phyloP scores from a whole-genome alignment of 2,113 vertebrate genomes.

The Lipotes vexillifer region DNA sequence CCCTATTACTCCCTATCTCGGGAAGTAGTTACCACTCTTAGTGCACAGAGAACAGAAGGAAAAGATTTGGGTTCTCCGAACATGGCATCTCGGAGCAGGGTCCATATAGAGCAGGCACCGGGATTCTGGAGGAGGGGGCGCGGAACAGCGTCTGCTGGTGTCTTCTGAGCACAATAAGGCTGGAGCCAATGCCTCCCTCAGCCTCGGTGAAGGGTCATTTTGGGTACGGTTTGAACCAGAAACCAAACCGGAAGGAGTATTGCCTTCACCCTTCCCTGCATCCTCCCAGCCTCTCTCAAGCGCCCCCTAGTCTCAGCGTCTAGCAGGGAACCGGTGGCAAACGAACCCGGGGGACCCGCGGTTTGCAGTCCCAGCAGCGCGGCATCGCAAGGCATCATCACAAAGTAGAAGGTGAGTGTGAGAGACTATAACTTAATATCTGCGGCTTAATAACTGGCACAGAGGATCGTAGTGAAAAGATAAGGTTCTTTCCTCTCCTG shows the following conservation, averaged over 20 bases:
- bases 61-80: not conserved
- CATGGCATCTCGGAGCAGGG: not conserved
- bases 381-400: accelerated
- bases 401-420: not conserved
- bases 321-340: not conserved
- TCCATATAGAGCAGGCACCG: not conserved
- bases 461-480: not conserved
- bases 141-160: not conserved
- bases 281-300: not conserved
- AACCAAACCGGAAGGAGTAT: not conserved
- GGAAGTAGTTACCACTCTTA: not conserved
- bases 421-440: not conserved
- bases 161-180: not conserved
- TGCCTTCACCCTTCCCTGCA: not conserved
- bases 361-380: not conserved
- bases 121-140: not conserved
- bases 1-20: not conserved
- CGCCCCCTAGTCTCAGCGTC: not conserved
- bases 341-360: accelerated
- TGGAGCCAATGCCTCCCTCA: not conserved
- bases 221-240: not conserved
- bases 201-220: not conserved
- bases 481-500: not conserved
- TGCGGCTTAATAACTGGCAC: not conserved
- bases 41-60: not conserved